Percentiles rank a stretch among this genome's conserved stretches.
These are phyloP conservation scores for Eucera pruinosa DNA, from an alignment of 2,888 invertebrate species.

Conservation along the genomic window DNA sequence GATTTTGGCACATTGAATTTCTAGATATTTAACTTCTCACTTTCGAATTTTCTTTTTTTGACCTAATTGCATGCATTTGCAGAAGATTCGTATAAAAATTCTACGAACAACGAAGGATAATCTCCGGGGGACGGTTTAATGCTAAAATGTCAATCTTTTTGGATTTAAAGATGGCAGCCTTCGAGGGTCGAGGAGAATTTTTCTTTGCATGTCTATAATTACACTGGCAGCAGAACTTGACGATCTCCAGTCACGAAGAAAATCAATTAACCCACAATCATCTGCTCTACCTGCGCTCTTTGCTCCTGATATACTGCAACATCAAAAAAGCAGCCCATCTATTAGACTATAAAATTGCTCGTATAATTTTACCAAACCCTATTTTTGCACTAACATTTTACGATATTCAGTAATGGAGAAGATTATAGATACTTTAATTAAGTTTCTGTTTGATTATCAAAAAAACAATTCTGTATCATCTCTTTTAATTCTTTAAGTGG, in stretches of 20 bases:
- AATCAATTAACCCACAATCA: constrained; percentile 18
- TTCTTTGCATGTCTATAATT: neutral
- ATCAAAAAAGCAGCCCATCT: neutral
- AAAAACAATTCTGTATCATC: neutral
- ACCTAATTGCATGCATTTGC: too few relatives aligned
- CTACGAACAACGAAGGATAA: too few relatives aligned
- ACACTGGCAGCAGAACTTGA: neutral
- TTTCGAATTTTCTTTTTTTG: too few relatives aligned
- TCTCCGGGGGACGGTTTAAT: neutral
- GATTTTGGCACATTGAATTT: too few relatives aligned
- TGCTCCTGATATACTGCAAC: neutral
- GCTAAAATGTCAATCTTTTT: neutral
- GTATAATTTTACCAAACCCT: neutral
- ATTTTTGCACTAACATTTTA: neutral
- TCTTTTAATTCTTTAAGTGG: too few relatives aligned
- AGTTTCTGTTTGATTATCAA: neutral
- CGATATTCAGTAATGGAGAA: neutral
- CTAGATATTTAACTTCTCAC: too few relatives aligned
- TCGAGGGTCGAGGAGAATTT: too few relatives aligned
- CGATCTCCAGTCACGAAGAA: neutral
- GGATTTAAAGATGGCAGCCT: neutral
- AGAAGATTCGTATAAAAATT: too few relatives aligned
- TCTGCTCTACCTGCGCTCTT: neutral
- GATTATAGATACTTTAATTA: neutral
- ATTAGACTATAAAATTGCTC: neutral